Evolutionary conservation across 2,797 vertebrate species (phyloP), one percentile per base, ranked within the genome.

Genomic region (Gastrophryne carolinensis): DNA sequence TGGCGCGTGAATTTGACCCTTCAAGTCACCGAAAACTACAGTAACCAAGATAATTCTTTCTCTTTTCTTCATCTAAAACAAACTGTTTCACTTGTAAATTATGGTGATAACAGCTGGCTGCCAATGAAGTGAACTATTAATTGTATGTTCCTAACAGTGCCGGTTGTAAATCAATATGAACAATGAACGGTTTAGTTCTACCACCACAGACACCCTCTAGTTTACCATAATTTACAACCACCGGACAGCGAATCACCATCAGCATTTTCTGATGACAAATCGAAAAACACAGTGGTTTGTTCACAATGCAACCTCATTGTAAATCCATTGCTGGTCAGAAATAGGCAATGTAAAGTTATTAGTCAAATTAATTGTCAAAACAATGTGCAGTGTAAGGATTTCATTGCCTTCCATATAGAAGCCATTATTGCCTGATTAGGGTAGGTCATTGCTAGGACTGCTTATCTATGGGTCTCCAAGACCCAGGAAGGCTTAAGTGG

Each of bases 81-180:
- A 87, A 84, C 76, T 60, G 61, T 82, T 83, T 79, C 82, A 77
- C 35, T 82, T 88, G 84, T 91, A 89, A 90, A 90, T 91, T 90
- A 89, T 82, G 80, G 81, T 78, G 54, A 83, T 88, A 91, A 90
- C 90, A 92, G 85, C 90, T 92, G 91, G 89, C 87, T 88, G 81
- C 86, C 88, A 82, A 82, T 84, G 86, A 89, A 92, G 86, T 86
- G 85, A 87, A 86, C 87, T 90, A 91, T 92, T 91, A 91, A 90
- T 91, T 92, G 89, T 88, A 81, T 80, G 83, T 88, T 90, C 86
- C 81, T 87, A 66, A 84, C 87, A 85, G 85, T 78, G 81, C 82
- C 84, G 82, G 58, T 60, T 85, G 84, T 92, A 92, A 92, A 91
- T 92, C 90, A 91, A 83, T 84, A 84, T 87, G 83, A 92, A 84